Evolutionary conservation across 2,113 vertebrate species (phyloP), one percentile per base, ranked within the genome.

Genomic region (Microcebus ravelobensis): DNA sequence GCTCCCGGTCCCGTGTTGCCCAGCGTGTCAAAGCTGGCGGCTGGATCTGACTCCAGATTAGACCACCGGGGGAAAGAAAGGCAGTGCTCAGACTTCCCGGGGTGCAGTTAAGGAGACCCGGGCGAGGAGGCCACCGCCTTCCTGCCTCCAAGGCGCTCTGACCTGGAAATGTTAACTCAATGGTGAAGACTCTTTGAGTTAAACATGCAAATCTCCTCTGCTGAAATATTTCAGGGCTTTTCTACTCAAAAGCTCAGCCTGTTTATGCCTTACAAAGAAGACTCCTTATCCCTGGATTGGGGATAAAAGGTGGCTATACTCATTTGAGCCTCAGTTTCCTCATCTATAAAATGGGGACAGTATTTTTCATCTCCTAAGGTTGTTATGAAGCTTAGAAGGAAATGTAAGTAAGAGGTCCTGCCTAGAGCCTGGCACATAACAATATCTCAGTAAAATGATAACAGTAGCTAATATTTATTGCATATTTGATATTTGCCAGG

Each of bases 31-130:
- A 95, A 92, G 97, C 97, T 94, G 23, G 48, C 1, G 76, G 85
- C 94, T 83, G 97, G 90, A 73, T 76, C 95, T 91, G 93, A 90
- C 96, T 96, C 87, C 96, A 65, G 97, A 96, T 97, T 42, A 97
- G 98, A 96, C 97, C 97, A 97, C 97, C 91, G 12, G 77, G 70
- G 74, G 50, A 57, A 39, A 92, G 70, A 90, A 83, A 93, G 90
- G 96, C 59, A 0, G 34, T 5, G 74, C 6, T 59, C 31, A 73
- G 85, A 6, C 94, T 91, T 95, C 90, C 93, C 94, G 74, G 95
- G 87, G 98, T n/a, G 92, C 95, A 96, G 88, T 39, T 88, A 21
- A 97, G 97, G 95, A 74, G 68, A 91, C 80, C 0, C 0, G 48
- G 79, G 42, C 86, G 23, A 9, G 5, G 39, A 81, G 87, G 76